Evolutionary conservation across 2,797 vertebrate species (phyloP).

Genomic region (Picus viridis): DNA sequence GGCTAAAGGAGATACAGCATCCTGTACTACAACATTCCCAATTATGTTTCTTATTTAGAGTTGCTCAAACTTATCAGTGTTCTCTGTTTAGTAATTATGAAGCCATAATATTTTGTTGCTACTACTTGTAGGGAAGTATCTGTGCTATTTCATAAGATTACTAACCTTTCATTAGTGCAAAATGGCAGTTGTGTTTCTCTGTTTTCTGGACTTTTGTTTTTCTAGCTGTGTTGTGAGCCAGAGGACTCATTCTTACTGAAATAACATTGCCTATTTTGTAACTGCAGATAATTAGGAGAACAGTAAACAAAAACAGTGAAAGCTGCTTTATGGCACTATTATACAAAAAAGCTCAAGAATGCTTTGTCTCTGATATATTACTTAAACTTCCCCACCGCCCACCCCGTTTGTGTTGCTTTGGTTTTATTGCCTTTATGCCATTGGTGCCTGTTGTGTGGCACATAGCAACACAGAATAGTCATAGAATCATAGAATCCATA

Average conservation of each 20-base stretch:
- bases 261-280: not conserved
- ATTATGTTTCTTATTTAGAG: not conserved
- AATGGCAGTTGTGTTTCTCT: not conserved
- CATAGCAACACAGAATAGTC: not conserved
- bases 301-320: not conserved
- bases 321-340: not conserved
- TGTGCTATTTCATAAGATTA: not conserved
- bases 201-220: not conserved
- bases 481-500: too few relatives aligned
- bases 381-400: not conserved
- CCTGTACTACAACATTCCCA: not conserved
- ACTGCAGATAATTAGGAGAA: not conserved
- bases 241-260: not conserved
- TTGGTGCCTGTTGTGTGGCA: rapidly evolving
- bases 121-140: not conserved
- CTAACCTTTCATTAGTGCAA: not conserved
- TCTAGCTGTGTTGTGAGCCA: not conserved
- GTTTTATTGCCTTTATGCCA: not conserved
- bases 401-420: not conserved
- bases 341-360: not conserved
- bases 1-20: not conserved
- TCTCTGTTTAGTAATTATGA: not conserved
- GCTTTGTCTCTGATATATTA: not conserved
- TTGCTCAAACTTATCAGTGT: not conserved
- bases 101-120: not conserved